Evolutionary conservation across 2,888 invertebrate species (phyloP).

Genomic region (Nymphalis c-album): DNA sequence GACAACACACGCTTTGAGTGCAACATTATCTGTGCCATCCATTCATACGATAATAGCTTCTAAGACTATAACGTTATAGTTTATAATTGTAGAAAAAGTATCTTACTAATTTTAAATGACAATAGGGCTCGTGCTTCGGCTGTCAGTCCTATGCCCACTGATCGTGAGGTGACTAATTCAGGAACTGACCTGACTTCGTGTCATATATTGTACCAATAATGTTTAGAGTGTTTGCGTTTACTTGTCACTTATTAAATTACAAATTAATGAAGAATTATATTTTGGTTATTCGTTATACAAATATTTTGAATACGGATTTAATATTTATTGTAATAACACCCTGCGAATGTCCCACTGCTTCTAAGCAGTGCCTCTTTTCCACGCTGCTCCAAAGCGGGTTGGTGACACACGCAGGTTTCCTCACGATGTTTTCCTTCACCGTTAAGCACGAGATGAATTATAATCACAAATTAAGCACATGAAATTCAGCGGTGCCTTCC

Average conservation of each 20-base stretch:
- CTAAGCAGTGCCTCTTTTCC: no score
- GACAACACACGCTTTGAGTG: conserved; percentile 39
- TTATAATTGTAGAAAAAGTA: not conserved
- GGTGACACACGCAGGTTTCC: no score
- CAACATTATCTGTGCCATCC: conserved; percentile 20
- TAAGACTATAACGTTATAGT: conserved; percentile 8
- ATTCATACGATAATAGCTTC: conserved; percentile 16
- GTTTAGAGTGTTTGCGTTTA: conserved; percentile 19
- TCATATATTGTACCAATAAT: conserved; percentile 44
- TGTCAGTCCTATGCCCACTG: conserved; percentile 50
- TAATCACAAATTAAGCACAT: no score
- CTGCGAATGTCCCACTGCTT: no score
- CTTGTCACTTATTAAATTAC: not conserved
- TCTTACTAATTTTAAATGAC: conserved; percentile 37
- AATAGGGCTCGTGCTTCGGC: conserved; percentile 42
- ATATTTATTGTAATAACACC: no score
- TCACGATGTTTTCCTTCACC: no score
- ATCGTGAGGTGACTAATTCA: conserved; percentile 58
- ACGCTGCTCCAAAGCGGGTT: no score
- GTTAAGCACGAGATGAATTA: no score
- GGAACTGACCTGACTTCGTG: conserved; percentile 52
- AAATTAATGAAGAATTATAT: not conserved
- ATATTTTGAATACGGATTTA: not conserved
- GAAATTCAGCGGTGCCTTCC: no score
- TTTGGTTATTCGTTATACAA: not conserved